Evolutionary conservation across 2,888 invertebrate genomes (phyloP).

Genomic region (Aethes cnicana): DNA sequence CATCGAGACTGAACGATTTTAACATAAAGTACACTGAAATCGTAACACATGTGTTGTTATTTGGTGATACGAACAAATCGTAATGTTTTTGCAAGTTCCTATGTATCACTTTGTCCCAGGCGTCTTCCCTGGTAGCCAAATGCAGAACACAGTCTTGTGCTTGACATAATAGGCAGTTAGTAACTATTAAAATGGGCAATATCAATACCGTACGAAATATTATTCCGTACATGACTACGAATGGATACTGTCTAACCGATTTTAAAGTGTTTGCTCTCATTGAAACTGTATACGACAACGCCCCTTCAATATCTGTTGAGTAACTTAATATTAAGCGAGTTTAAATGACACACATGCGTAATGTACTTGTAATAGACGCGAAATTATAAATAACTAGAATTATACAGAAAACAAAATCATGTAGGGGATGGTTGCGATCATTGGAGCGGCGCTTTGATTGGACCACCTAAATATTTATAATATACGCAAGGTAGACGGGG

Average conservation of each 20-base stretch:
- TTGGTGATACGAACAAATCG: background rate
- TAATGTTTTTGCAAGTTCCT: background rate
- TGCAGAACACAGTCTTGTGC: background rate
- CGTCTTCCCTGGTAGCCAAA: background rate
- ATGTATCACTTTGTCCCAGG: constrained; percentile 10
- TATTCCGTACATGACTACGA: background rate
- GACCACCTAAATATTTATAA: background rate
- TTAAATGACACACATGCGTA: no score
- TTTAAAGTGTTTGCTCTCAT: background rate
- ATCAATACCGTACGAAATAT: no score
- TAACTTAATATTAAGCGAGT: no score
- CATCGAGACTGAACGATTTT: constrained; percentile 9
- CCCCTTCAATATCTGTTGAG: background rate
- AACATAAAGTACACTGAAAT: background rate
- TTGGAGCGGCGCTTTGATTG: no score
- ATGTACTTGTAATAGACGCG: no score
- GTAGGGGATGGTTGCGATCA: background rate
- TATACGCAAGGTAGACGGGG: background rate
- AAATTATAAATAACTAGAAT: no score
- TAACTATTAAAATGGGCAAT: background rate
- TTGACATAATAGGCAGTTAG: background rate
- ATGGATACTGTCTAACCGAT: background rate
- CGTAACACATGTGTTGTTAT: constrained; percentile 1
- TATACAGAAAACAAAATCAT: no score
- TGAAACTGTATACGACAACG: background rate